Conservation (phyloP, 2,888 invertebrate species). For the Erannis defoliaria region DNA sequence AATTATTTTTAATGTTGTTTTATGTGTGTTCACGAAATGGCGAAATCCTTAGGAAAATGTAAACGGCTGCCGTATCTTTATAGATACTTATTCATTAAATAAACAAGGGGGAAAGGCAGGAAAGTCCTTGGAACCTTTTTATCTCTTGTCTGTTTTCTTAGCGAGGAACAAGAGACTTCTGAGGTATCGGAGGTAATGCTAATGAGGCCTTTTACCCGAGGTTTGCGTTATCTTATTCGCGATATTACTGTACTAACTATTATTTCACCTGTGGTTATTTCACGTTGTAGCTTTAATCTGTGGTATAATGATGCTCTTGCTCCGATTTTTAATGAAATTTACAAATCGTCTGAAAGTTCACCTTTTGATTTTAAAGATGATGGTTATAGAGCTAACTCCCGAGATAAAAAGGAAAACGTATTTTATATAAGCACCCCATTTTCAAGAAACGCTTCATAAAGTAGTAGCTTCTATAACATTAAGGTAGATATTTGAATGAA, state of each 20-base stretch:
- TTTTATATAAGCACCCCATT: too few species aligned
- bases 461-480: too few species aligned
- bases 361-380: too few species aligned
- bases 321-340: neutral
- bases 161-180: conserved; percentile 6
- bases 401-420: too few species aligned
- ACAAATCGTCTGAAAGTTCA: too few species aligned
- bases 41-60: neutral
- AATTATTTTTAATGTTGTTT: neutral
- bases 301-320: neutral
- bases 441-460: too few species aligned
- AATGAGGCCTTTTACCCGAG: conserved; percentile 18
- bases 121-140: conserved; percentile 10
- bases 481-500: too few species aligned
- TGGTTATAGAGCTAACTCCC: too few species aligned
- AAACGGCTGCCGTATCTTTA: neutral
- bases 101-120: conserved; percentile 4
- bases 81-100: neutral
- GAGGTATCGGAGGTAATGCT: conserved; percentile 21
- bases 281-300: neutral
- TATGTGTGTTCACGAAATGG: neutral
- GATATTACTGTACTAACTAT: neutral
- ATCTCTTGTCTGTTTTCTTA: conserved; percentile 23
- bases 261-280: neutral
- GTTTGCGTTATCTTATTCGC: conserved; percentile 20